Percentiles rank a stretch among this genome's conserved stretches.
Conservation (phyloP, 1,140 invertebrate species). For the Bombus consobrinus region DNA sequence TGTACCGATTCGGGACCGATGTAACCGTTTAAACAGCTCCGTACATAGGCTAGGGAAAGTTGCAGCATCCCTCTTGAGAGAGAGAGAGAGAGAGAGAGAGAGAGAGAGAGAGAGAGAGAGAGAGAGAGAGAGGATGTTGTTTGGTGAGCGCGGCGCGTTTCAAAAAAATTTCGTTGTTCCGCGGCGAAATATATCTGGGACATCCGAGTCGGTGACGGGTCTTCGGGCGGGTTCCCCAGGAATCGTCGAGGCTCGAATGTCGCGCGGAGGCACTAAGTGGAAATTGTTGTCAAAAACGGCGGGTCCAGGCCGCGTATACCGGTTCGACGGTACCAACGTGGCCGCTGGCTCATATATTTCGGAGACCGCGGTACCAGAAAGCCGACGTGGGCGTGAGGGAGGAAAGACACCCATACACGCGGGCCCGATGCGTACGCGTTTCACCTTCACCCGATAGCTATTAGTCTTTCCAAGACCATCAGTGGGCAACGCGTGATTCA, state of each 20-base stretch:
- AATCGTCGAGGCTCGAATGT: constrained; percentile 69
- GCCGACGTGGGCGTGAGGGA: constrained; percentile 62
- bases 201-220: constrained; percentile 36
- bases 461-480: constrained; percentile 18
- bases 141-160: constrained; percentile 16
- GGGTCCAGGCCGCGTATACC: constrained; percentile 56
- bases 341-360: constrained; percentile 64
- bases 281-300: constrained; percentile 82
- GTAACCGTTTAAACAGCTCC: constrained; percentile 44
- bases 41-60: background rate
- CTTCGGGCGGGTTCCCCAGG: background rate
- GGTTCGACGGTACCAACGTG: constrained; percentile 56
- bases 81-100: too few species aligned
- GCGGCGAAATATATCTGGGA: constrained; percentile 54
- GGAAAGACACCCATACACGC: constrained; percentile 41
- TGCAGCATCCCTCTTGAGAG: background rate
- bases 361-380: constrained; percentile 53
- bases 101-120: too few species aligned
- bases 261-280: constrained; percentile 81
- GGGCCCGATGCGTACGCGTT: background rate
- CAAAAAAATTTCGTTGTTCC: constrained; percentile 53
- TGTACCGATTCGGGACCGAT: constrained; percentile 47
- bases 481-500: background rate
- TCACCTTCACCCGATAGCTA: constrained; percentile 21
- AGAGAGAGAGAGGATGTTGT: background rate